Evolutionary conservation across 2,797 vertebrate genomes (phyloP).

Genomic region (Helarctos malayanus): DNA sequence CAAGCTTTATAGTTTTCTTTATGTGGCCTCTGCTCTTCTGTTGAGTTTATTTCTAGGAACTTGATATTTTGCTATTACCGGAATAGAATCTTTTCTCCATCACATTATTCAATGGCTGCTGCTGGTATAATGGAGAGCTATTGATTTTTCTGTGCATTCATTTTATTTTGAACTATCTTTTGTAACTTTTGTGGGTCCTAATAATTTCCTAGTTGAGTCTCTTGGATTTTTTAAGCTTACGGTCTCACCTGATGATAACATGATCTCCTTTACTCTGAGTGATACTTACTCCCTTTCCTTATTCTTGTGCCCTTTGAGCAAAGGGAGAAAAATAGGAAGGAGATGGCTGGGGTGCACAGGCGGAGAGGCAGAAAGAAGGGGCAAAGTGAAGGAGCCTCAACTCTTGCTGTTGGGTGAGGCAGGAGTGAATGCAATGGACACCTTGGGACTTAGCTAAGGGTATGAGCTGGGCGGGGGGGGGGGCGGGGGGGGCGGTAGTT

Average conservation of each 20-base stretch:
- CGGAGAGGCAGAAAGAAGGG: neutral
- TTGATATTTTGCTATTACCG: neutral
- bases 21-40: neutral
- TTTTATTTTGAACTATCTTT: conserved; percentile 29
- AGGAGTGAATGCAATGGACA: neutral
- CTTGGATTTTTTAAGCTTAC: conserved; percentile 8
- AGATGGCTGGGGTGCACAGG: neutral
- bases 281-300: neutral
- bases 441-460: neutral
- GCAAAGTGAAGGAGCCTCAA: too few relatives aligned
- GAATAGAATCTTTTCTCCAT: conserved; percentile 44
- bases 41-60: conserved; percentile 49
- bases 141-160: neutral
- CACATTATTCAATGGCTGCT: neutral
- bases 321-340: neutral
- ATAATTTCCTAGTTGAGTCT: neutral
- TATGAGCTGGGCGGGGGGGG: neutral
- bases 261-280: neutral
- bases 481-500: neutral
- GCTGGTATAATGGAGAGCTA: neutral
- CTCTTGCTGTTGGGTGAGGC: neutral
- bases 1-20: conserved; percentile 14
- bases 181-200: neutral
- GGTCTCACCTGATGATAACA: neutral
- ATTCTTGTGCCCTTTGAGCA: neutral